phyloP scores from a whole-genome alignment of 2,797 vertebrate genomes.

The Coendou prehensilis region DNA sequence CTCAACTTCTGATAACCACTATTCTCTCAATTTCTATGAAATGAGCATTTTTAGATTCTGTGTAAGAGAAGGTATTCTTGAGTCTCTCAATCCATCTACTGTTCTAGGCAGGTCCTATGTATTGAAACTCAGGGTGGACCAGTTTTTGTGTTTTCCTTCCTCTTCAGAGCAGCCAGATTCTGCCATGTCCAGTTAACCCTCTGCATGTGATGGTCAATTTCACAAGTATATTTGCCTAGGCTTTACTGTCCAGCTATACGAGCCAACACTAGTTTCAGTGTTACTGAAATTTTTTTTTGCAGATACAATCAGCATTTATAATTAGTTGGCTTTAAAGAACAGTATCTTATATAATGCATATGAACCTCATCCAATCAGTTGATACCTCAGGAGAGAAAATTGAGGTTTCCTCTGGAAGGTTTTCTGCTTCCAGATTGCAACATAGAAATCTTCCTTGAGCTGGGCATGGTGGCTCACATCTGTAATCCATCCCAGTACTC shows the following conservation, averaged over 20 bases:
- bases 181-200: background rate
- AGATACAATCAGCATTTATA: background rate
- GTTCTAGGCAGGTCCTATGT: background rate
- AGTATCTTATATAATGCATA: too few species aligned
- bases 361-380: background rate
- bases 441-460: background rate
- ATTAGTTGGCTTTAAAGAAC: background rate
- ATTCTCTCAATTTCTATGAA: background rate
- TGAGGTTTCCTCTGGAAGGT: background rate
- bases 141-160: background rate
- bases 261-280: background rate
- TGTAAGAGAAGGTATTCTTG: background rate
- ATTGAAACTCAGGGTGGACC: background rate
- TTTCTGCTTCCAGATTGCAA: background rate
- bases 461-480: background rate
- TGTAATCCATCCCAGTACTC: background rate
- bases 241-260: background rate
- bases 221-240: background rate
- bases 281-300: background rate
- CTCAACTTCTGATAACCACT: background rate
- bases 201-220: background rate
- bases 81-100: background rate
- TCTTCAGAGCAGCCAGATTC: background rate
- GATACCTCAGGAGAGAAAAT: background rate
- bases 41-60: background rate